These are phyloP conservation scores for Hypomecis atomaria DNA, from an alignment of 2,888 invertebrate genomes.

Conservation along the genomic window DNA sequence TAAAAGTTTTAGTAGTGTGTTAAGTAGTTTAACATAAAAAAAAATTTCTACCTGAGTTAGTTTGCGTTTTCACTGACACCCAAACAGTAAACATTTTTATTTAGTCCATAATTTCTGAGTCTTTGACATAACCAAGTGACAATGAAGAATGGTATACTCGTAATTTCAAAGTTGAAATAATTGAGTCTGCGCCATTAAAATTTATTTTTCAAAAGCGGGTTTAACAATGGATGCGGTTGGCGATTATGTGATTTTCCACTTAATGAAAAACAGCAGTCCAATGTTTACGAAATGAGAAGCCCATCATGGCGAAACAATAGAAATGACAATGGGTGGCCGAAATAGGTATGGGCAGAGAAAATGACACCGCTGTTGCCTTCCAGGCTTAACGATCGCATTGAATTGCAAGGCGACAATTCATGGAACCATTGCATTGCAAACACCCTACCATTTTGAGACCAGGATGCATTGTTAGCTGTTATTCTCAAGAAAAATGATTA, in stretches of 20 bases:
- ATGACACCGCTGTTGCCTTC: conserved; percentile 58
- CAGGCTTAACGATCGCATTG: conserved; percentile 49
- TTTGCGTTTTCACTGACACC: conserved; percentile 8
- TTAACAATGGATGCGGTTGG: not conserved
- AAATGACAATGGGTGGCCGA: conserved; percentile 66
- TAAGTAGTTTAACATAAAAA: conserved; percentile 51
- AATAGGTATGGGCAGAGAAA: conserved; percentile 60
- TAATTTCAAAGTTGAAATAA: too few species aligned
- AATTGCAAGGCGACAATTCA: conserved; percentile 52
- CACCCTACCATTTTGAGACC: conserved; percentile 44
- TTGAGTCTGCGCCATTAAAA: too few species aligned
- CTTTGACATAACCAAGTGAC: not conserved
- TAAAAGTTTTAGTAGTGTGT: too few species aligned
- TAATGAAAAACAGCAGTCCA: conserved; percentile 40
- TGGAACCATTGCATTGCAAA: conserved; percentile 51
- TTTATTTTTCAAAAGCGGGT: too few species aligned
- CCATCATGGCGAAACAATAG: conserved; percentile 63
- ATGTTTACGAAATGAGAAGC: conserved; percentile 60
- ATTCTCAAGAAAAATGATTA: conserved; percentile 1
- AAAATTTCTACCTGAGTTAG: conserved; percentile 69
- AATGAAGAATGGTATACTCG: not conserved
- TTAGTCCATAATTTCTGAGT: not conserved
- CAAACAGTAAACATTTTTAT: not conserved
- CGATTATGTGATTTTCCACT: conserved; percentile 25
- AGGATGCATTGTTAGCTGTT: conserved; percentile 45